Percentiles rank a stretch among this genome's conserved stretches.
Conservation (phyloP, 2,797 vertebrate species). For the Ctenosaura bakeri region DNA sequence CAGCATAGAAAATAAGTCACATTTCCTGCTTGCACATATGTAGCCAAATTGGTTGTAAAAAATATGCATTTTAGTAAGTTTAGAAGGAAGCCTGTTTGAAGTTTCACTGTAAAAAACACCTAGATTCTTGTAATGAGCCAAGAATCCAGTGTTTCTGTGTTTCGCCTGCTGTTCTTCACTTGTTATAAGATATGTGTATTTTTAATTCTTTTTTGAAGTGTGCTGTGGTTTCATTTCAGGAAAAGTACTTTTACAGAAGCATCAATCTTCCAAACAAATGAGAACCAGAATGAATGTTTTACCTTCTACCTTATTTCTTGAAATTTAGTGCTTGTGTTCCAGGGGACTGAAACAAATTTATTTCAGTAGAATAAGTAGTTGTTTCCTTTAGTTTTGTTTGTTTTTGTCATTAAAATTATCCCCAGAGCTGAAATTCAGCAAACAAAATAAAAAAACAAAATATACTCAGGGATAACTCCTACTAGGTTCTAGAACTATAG, state of each 20-base stretch:
- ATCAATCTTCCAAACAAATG: no score
- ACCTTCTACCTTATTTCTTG: neutral
- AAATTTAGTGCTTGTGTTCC: neutral
- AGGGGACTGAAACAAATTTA: neutral
- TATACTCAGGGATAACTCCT: no score
- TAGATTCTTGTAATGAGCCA: neutral
- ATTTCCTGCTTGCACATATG: neutral
- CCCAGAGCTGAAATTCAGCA: neutral
- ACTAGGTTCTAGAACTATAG: neutral
- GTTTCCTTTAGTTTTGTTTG: neutral
- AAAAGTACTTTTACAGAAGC: neutral
- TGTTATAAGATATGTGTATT: neutral
- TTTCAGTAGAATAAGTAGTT: neutral
- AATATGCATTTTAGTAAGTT: neutral
- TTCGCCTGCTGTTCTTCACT: neutral
- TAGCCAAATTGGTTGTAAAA: neutral
- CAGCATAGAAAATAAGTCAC: neutral
- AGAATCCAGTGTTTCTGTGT: neutral
- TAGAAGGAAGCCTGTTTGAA: neutral
- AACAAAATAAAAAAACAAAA: neutral
- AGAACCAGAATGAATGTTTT: neutral
- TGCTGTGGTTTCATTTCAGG: neutral
- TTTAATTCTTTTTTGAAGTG: neutral
- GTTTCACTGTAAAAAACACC: neutral
- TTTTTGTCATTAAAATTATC: neutral